Percentiles rank a stretch among this genome's conserved stretches.
These are phyloP conservation scores for Drosophila algonquin DNA, from an alignment of 2,888 invertebrate species.

Conservation along the genomic window DNA sequence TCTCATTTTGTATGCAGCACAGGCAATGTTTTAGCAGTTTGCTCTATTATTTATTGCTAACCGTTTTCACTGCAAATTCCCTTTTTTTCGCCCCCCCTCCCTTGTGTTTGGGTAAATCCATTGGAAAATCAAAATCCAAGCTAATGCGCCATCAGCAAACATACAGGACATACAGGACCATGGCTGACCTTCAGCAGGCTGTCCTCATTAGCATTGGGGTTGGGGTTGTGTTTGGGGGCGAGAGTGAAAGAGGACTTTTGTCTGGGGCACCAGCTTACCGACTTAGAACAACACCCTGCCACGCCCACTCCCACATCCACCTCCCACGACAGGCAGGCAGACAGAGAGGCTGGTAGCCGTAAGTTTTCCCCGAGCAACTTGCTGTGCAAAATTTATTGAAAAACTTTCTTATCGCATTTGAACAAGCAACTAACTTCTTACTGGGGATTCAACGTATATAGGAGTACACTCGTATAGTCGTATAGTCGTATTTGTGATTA, in stretches of 20 bases:
- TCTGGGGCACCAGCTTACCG: slow-evolving; percentile 64
- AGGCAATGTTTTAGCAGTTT: slow-evolving; percentile 75
- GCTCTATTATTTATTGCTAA: slow-evolving; percentile 74
- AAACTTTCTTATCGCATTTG: slow-evolving; percentile 78
- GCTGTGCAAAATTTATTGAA: slow-evolving; percentile 75
- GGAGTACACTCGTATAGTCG: slow-evolving; percentile 6
- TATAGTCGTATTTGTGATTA: slow-evolving; percentile 63
- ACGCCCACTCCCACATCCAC: too few species aligned
- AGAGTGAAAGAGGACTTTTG: slow-evolving; percentile 18
- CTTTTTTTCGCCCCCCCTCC: not conserved
- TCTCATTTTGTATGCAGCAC: slow-evolving; percentile 76
- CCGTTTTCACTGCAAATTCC: slow-evolving; percentile 60
- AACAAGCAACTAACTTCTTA: slow-evolving; percentile 53
- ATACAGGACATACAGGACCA: slow-evolving; percentile 35
- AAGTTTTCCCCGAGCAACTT: slow-evolving; percentile 67
- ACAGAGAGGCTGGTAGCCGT: slow-evolving; percentile 31
- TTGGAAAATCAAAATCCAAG: slow-evolving; percentile 72
- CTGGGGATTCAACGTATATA: not conserved
- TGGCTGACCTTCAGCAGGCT: slow-evolving; percentile 60
- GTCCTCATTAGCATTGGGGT: slow-evolving; percentile 61
- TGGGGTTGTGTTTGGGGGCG: not conserved
- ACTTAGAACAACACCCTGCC: slow-evolving; percentile 49
- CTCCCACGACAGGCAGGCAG: too few species aligned
- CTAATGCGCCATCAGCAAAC: slow-evolving; percentile 77
- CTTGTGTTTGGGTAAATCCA: slow-evolving; percentile 45